Base-by-base conservation (phyloP, 2,113 vertebrate species). In the Cyanoramphus novaezelandiae region DNA sequence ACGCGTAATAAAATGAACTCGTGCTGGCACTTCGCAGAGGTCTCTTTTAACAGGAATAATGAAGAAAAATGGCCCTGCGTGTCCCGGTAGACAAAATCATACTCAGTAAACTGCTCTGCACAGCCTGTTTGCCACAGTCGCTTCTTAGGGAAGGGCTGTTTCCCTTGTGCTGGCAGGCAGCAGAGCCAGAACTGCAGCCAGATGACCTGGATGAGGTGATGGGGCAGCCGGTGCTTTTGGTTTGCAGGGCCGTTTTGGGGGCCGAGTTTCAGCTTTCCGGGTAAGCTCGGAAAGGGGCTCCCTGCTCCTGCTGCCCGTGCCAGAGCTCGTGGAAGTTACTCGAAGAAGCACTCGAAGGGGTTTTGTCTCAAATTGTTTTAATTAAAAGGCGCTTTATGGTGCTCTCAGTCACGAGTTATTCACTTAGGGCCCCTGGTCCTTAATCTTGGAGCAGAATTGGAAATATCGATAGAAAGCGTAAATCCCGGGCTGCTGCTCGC, bases 401-500 rank as follows among this genome's bases (percentile, higher is more conserved):
- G 55, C 95, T 94, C 96, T 94, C 64, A 13, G 97, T 95, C 97
- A 95, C 79, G 5, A 94, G 86, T 96, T 98, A 95, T 95, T 97
- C 97, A 92, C 97, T 83, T 86, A 23, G 94, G 92, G 86, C 95
- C 96, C 97, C 93, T 93, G 60, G 97, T 97, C 93, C 98, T 98
- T 98, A 95, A 97, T 98, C 98, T 98, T 71, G 83, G 97, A 97
- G 97, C 98, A 97, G 98, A 98, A 98, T 98, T 98, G 98, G 98
- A 98, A 98, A 98, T 98, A 98, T 98, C 96, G 97, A 98, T 98
- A 97, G 98, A 97, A 98, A 98, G 98, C 88, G 92, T 98, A 98
- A 98, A 98, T 98, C 98, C 97, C 91, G 95, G 95, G 97, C 98
- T 98, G 98, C 97, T 77, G 98, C 98, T 98, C 97, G 67, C 98